phyloP scores from a whole-genome alignment of 2,888 invertebrate genomes.

The Ophion obscuratus region DNA sequence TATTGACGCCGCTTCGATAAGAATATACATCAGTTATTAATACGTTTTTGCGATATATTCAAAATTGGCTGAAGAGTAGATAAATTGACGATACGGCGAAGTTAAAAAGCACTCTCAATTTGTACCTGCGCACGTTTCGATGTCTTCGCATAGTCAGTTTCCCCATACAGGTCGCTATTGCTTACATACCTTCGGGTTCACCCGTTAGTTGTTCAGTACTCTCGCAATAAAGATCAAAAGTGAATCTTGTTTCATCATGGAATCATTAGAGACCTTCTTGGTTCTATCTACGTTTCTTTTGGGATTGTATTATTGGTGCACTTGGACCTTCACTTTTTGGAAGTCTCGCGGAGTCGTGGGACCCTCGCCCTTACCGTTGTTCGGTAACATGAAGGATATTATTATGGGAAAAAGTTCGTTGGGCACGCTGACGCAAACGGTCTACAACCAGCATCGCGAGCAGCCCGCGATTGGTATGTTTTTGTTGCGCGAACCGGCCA shows the following conservation, averaged over 20 bases:
- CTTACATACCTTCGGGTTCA: not conserved
- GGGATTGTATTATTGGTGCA: slow-evolving; percentile 69
- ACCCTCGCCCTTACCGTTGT: slow-evolving; percentile 80
- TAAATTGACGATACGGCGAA: not conserved
- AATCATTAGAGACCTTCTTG: slow-evolving; percentile 38
- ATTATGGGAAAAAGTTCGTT: slow-evolving; percentile 77
- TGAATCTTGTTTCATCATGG: slow-evolving; percentile 55
- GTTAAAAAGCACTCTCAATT: too few species aligned
- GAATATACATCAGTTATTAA: not conserved
- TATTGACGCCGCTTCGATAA: not conserved
- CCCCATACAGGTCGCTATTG: not conserved
- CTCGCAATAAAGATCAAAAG: not conserved
- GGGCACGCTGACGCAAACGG: slow-evolving; percentile 78
- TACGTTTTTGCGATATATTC: not conserved
- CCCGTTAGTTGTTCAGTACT: not conserved
- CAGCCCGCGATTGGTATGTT: slow-evolving; percentile 72
- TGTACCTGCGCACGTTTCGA: too few species aligned
- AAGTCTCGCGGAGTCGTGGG: slow-evolving; percentile 80
- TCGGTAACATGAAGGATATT: slow-evolving; percentile 83
- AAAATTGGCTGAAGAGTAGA: not conserved
- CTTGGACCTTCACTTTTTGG: slow-evolving; percentile 82
- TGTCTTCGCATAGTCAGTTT: too few species aligned
- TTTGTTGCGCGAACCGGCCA: slow-evolving; percentile 64
- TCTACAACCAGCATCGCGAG: slow-evolving; percentile 67
- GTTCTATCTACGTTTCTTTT: slow-evolving; percentile 8